A percentile compares a stretch with the other conserved stretches of the same genome.
These are phyloP conservation scores for Ophioninae sp. DNA, from an alignment of 2,888 invertebrate genomes.

Conservation along the genomic window DNA sequence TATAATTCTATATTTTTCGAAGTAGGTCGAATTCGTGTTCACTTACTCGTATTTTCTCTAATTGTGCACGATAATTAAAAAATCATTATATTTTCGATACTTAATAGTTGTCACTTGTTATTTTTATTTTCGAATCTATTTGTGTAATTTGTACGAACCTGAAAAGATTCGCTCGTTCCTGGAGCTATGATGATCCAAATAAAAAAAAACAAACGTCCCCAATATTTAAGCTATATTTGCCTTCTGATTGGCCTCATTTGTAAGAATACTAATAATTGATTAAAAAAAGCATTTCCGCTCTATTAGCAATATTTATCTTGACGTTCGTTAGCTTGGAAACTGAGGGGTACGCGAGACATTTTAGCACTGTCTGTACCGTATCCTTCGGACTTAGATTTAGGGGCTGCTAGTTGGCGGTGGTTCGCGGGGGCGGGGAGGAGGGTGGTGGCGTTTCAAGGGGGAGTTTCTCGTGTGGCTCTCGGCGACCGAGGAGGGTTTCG, in stretches of 20 bases:
- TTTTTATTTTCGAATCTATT: background rate
- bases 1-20: no score
- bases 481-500: conserved; percentile 60
- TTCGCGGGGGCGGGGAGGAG: conserved; percentile 73
- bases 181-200: background rate
- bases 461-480: conserved; percentile 60
- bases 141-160: background rate
- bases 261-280: background rate
- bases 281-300: background rate
- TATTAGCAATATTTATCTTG: background rate
- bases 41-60: no score
- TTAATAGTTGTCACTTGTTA: background rate
- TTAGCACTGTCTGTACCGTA: conserved; percentile 76
- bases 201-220: background rate
- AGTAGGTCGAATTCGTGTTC: no score
- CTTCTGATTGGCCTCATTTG: background rate
- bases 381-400: conserved; percentile 80
- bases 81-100: background rate
- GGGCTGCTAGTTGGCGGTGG: conserved; percentile 79
- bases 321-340: background rate
- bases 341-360: conserved; percentile 65
- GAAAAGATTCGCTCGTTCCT: background rate
- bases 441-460: conserved; percentile 71
- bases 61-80: background rate
- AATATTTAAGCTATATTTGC: background rate